phyloP scores from a whole-genome alignment of 2,888 invertebrate species.

The Drosophila testacea region DNA sequence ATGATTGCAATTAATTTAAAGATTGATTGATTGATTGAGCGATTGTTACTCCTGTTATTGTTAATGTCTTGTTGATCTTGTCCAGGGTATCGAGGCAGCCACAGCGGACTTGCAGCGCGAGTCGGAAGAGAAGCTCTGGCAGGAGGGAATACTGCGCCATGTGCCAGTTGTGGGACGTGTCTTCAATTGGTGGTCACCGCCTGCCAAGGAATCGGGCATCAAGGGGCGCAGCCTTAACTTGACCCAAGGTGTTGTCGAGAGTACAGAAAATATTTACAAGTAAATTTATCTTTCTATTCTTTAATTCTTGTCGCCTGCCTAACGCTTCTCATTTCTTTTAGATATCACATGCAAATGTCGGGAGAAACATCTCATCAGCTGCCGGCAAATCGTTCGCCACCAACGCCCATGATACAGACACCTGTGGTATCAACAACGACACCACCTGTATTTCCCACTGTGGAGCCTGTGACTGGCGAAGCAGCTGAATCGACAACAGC shows the following conservation, averaged over 20 bases:
- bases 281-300: neutral
- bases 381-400: constrained; percentile 88
- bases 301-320: no score
- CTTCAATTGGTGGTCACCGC: constrained; percentile 98
- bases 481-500: constrained; percentile 85
- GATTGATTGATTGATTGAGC: no score
- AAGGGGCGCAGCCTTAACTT: constrained; percentile 94
- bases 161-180: constrained; percentile 97
- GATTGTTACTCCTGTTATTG: neutral
- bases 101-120: constrained; percentile 96
- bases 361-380: constrained; percentile 86
- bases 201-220: constrained; percentile 89
- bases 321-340: constrained; percentile 59
- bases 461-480: constrained; percentile 55
- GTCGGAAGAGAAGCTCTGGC: constrained; percentile 95
- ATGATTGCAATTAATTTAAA: no score
- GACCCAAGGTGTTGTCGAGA: constrained; percentile 91
- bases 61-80: neutral
- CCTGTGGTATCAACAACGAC: constrained; percentile 86
- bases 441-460: constrained; percentile 83
- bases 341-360: constrained; percentile 92
- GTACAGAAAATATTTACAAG: constrained; percentile 91
- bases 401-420: constrained; percentile 89
- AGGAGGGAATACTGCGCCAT: constrained; percentile 96
- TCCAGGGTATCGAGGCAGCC: constrained; percentile 94